A percentile compares a stretch with the other conserved stretches of the same genome.
These are phyloP conservation scores for Lithophane leautieri DNA, from an alignment of 2,888 invertebrate species.

Conservation along the genomic window DNA sequence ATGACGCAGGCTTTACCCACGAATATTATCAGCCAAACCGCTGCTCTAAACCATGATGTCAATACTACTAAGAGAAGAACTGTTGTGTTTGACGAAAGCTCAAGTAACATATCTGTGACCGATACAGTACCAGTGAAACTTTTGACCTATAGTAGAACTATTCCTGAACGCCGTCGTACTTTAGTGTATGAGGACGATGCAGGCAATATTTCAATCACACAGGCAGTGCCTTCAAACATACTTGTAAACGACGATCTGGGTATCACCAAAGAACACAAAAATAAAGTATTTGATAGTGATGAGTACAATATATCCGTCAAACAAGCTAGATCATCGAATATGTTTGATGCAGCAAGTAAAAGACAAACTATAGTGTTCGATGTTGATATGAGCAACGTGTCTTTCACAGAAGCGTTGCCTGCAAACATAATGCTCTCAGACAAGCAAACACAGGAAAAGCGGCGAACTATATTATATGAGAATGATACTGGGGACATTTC, in stretches of 20 bases:
- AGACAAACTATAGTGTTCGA: slow-evolving; percentile 63
- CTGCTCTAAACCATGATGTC: slow-evolving; percentile 4
- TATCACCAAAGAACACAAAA: slow-evolving; percentile 17
- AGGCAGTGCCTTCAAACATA: slow-evolving; percentile 57
- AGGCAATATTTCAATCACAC: slow-evolving; percentile 58
- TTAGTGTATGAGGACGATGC: slow-evolving; percentile 37
- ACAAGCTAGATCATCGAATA: slow-evolving; percentile 67
- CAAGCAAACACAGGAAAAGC: slow-evolving; percentile 34
- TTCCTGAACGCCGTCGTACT: slow-evolving; percentile 25
- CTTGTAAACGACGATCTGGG: slow-evolving; percentile 15
- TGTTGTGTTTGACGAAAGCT: slow-evolving; percentile 66
- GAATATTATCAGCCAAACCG: slow-evolving; percentile 54
- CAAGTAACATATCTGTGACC: slow-evolving; percentile 64
- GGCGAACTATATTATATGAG: slow-evolving; percentile 60
- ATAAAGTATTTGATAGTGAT: slow-evolving; percentile 54
- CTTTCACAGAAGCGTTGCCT: slow-evolving; percentile 67
- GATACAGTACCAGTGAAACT: slow-evolving; percentile 44
- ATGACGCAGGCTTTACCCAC: slow-evolving; percentile 69
- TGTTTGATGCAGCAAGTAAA: slow-evolving; percentile 42
- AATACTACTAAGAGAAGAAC: slow-evolving; percentile 64
- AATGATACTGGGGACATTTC: slow-evolving; percentile 62
- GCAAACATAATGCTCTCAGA: slow-evolving; percentile 33
- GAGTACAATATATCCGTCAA: slow-evolving; percentile 71
- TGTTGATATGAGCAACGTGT: slow-evolving; percentile 62
- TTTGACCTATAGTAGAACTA: background rate